Conservation (phyloP, 2,113 vertebrate species). For the Poicephalus gulielmi region DNA sequence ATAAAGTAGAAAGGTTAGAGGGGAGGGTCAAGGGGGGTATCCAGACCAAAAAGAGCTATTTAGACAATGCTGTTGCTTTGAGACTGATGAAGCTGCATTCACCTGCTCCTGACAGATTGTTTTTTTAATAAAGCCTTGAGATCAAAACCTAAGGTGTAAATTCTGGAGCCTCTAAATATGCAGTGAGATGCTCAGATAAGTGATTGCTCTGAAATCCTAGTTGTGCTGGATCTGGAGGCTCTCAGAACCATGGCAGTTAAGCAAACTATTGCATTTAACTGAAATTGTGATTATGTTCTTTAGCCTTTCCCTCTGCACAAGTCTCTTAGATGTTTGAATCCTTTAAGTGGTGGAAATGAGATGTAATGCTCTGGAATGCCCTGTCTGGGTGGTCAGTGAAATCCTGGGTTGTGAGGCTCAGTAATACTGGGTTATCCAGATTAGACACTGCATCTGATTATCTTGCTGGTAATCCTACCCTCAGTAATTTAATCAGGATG, state of each 20-base stretch:
- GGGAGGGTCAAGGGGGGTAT: background rate
- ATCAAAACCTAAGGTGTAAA: no score
- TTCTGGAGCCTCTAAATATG: background rate
- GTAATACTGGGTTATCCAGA: slow-evolving; percentile 50
- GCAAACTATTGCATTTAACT: background rate
- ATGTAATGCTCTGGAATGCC: background rate
- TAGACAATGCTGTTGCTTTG: background rate
- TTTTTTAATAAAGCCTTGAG: no score
- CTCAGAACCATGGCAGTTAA: background rate
- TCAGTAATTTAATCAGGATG: slow-evolving; percentile 63
- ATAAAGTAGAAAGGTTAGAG: background rate
- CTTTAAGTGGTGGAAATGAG: slow-evolving; percentile 16
- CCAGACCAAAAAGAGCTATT: background rate
- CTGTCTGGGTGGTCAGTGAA: background rate
- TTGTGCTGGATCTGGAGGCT: background rate
- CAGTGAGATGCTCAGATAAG: background rate
- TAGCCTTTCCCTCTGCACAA: background rate
- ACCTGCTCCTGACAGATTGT: background rate
- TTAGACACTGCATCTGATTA: slow-evolving; percentile 52
- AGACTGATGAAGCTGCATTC: background rate
- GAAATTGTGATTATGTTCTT: background rate
- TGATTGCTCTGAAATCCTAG: background rate
- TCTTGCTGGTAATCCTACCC: slow-evolving; percentile 47
- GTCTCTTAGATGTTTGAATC: background rate
- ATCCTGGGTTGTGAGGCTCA: background rate